These are phyloP conservation scores for Hymenopus coronatus DNA, from an alignment of 2,888 invertebrate species.

Conservation along the genomic window DNA sequence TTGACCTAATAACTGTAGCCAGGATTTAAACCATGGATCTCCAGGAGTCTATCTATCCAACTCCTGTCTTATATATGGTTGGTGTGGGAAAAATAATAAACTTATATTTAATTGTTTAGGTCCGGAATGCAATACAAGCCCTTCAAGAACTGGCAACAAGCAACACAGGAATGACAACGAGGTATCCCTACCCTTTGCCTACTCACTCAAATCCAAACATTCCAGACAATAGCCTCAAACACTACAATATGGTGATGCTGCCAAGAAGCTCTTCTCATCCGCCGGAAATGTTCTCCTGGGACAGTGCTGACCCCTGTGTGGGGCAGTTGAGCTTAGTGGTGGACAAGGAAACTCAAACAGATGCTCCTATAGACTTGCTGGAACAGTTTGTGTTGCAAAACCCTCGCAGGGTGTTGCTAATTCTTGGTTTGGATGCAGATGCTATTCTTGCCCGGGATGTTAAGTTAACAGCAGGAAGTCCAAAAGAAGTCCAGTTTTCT, in stretches of 20 bases:
- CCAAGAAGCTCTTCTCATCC: constrained; percentile 81
- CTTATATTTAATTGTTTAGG: constrained; percentile 49
- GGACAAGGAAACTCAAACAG: constrained; percentile 59
- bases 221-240: constrained; percentile 49
- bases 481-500: constrained; percentile 24
- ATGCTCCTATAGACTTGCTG: constrained; percentile 58
- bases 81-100: neutral
- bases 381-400: constrained; percentile 68
- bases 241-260: constrained; percentile 53
- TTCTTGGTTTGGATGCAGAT: constrained; percentile 68
- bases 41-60: no score
- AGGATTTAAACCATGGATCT: no score
- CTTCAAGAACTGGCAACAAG: constrained; percentile 77
- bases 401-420: constrained; percentile 68
- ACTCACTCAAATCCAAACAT: constrained; percentile 83
- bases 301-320: constrained; percentile 48
- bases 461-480: neutral
- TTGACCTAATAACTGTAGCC: no score
- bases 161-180: constrained; percentile 46
- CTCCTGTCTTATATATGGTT: no score
- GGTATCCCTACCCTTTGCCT: constrained; percentile 53
- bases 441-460: constrained; percentile 38
- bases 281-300: constrained; percentile 79
- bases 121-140: constrained; percentile 78
- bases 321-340: constrained; percentile 24